These are phyloP conservation scores for Tachypleus tridentatus DNA, from an alignment of 1,140 invertebrate species.

Conservation along the genomic window DNA sequence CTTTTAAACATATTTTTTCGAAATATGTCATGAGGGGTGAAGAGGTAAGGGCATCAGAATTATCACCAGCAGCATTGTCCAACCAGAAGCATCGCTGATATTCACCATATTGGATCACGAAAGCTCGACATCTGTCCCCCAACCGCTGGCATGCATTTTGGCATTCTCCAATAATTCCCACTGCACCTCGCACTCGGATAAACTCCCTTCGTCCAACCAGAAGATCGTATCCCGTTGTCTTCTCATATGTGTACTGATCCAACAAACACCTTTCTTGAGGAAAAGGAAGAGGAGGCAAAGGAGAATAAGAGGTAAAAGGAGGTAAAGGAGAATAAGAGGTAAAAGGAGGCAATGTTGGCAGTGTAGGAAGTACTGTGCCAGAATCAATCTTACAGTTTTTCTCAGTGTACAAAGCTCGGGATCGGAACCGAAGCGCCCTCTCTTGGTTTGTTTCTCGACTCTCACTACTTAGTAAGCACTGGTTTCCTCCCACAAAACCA, in stretches of 20 bases:
- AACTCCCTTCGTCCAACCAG: slow-evolving; percentile 27
- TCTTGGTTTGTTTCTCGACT: slow-evolving; percentile 31
- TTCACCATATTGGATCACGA: slow-evolving; percentile 34
- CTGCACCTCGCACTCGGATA: slow-evolving; percentile 29
- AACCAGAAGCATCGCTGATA: slow-evolving; percentile 36
- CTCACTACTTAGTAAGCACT: slow-evolving; percentile 35
- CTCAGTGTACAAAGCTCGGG: slow-evolving; percentile 34
- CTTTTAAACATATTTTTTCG: slow-evolving; percentile 40
- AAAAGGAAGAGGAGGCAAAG: neutral
- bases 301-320: slow-evolving; percentile 1
- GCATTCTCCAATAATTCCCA: slow-evolving; percentile 38
- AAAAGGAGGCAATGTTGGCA: neutral
- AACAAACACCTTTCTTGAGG: slow-evolving; percentile 13
- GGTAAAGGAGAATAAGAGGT: neutral
- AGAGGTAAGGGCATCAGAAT: slow-evolving; percentile 31
- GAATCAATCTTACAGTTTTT: slow-evolving; percentile 28
- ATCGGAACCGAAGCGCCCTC: slow-evolving; percentile 32
- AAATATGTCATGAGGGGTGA: slow-evolving; percentile 36
- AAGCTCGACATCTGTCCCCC: slow-evolving; percentile 34
- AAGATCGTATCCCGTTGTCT: slow-evolving; percentile 33
- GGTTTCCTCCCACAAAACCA: slow-evolving; percentile 18
- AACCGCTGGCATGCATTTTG: slow-evolving; percentile 36
- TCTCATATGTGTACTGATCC: slow-evolving; percentile 34
- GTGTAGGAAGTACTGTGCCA: slow-evolving; percentile 1
- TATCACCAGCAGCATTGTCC: slow-evolving; percentile 32